These are phyloP conservation scores for Amniataba percoides DNA, from an alignment of 2,797 vertebrate genomes.

Conservation along the genomic window DNA sequence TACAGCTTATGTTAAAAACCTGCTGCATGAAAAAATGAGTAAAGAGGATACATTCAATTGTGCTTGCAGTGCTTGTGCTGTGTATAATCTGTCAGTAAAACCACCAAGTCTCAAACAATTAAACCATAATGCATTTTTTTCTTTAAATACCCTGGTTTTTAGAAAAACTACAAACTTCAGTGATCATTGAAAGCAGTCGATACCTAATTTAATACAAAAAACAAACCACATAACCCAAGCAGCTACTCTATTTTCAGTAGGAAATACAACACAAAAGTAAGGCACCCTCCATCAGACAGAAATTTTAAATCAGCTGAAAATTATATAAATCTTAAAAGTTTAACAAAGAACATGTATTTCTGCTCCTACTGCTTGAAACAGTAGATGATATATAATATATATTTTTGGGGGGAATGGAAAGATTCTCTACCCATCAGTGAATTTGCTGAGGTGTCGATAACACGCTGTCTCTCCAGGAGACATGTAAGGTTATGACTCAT, in stretches of 20 bases:
- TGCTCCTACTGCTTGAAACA: background rate
- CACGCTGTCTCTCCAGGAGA: conserved; percentile 62
- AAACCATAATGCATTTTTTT: too few relatives aligned
- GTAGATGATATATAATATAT: too few relatives aligned
- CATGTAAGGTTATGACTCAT: conserved; percentile 74
- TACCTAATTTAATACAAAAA: background rate
- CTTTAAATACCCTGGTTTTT: background rate
- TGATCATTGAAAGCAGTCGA: background rate
- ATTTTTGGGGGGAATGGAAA: background rate
- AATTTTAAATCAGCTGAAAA: conserved; percentile 3
- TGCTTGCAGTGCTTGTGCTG: background rate
- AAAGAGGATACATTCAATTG: background rate
- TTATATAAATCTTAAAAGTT: background rate
- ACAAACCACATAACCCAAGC: background rate
- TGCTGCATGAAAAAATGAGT: background rate
- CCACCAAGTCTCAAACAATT: background rate
- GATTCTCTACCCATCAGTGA: conserved; percentile 62
- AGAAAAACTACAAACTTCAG: background rate
- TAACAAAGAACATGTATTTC: background rate
- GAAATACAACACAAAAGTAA: background rate
- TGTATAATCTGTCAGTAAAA: conserved; percentile 1
- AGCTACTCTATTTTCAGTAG: background rate
- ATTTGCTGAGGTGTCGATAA: conserved; percentile 75
- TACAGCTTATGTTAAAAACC: conserved; percentile 18
- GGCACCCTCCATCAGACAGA: background rate